A percentile compares a stretch with the other conserved stretches of the same genome.
Evolutionary conservation across 2,797 vertebrate species (phyloP).

Genomic region (Crossoptilon crossoptilon): DNA sequence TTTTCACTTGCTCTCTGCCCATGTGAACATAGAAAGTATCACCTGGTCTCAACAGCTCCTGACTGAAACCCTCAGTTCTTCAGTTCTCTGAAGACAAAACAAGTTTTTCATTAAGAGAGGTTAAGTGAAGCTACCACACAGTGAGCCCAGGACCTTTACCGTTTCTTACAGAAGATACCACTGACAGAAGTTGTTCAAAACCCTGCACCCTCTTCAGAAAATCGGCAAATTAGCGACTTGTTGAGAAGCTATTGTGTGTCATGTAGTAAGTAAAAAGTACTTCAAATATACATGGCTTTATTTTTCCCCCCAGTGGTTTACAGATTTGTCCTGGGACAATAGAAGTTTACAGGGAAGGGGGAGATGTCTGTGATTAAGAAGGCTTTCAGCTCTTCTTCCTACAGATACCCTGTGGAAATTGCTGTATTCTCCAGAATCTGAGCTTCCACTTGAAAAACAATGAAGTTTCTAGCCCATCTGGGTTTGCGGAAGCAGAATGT

Average conservation of each 20-base stretch:
- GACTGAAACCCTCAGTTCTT: background rate
- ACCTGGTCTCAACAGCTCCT: background rate
- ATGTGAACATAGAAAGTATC: background rate
- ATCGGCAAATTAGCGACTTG: background rate
- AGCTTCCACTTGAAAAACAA: constrained; percentile 67
- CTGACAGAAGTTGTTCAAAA: background rate
- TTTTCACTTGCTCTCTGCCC: background rate
- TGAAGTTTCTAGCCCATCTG: constrained; percentile 73
- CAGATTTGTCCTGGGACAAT: constrained; percentile 26
- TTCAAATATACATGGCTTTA: constrained; percentile 18
- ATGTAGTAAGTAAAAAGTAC: background rate
- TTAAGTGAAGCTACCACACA: background rate
- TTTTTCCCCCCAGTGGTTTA: background rate
- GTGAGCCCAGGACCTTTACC: background rate
- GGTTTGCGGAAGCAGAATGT: constrained; percentile 73
- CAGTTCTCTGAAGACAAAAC: background rate
- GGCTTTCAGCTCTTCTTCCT: constrained; percentile 56
- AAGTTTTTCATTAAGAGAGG: background rate
- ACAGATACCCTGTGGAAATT: constrained; percentile 60
- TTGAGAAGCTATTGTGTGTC: background rate
- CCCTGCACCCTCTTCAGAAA: background rate
- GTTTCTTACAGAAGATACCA: background rate
- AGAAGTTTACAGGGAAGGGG: constrained; percentile 21
- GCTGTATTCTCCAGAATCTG: constrained; percentile 59
- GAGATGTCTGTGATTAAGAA: constrained; percentile 41